phyloP scores from a whole-genome alignment of 2,888 invertebrate species.

The Priocnemis perturbator region DNA sequence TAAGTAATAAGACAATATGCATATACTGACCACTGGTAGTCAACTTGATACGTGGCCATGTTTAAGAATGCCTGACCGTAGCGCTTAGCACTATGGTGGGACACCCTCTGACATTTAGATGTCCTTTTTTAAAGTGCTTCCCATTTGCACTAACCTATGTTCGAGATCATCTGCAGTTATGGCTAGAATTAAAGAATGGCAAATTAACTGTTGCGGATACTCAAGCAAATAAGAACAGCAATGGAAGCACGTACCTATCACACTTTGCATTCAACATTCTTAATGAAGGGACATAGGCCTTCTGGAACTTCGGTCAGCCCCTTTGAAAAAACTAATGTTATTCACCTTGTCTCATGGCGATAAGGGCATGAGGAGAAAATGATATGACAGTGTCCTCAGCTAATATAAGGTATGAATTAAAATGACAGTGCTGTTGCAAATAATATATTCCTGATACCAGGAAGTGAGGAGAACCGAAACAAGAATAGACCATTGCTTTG shows the following conservation, averaged over 20 bases:
- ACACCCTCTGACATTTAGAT: constrained; percentile 69
- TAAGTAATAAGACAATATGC: background rate
- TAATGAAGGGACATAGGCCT: constrained; percentile 59
- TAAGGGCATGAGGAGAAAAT: background rate
- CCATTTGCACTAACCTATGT: constrained; percentile 61
- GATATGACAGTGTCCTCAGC: too few species aligned
- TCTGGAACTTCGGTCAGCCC: constrained; percentile 64
- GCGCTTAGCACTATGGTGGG: constrained; percentile 67
- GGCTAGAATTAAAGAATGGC: constrained; percentile 45
- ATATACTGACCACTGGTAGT: constrained; percentile 76
- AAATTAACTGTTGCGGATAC: background rate
- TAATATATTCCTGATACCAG: background rate
- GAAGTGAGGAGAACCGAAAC: background rate
- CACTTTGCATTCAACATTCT: constrained; percentile 63
- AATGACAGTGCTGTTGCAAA: background rate
- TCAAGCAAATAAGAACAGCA: constrained; percentile 1
- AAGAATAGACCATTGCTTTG: constrained; percentile 1
- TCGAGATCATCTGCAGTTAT: constrained; percentile 71
- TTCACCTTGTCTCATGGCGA: background rate
- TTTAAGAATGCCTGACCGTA: constrained; percentile 69
- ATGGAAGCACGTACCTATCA: constrained; percentile 59
- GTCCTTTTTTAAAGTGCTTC: constrained; percentile 58
- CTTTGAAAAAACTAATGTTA: constrained; percentile 45
- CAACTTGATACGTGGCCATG: constrained; percentile 76
- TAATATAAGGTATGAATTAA: too few species aligned